These are phyloP conservation scores for Popillia japonica DNA, from an alignment of 1,140 invertebrate genomes.

Conservation along the genomic window DNA sequence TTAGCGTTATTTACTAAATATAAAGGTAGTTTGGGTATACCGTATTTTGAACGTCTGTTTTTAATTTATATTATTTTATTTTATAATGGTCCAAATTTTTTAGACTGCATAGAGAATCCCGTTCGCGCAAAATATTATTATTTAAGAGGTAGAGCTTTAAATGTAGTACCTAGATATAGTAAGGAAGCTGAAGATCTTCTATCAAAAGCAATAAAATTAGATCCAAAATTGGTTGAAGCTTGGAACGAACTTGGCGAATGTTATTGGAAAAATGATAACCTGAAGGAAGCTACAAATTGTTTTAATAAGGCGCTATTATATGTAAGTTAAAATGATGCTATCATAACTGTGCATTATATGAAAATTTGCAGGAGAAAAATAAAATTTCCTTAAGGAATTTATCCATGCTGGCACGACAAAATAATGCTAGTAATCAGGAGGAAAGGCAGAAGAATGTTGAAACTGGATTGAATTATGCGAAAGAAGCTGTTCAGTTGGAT, in stretches of 20 bases:
- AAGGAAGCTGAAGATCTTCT: conserved; percentile 76
- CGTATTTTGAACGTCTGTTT: conserved; percentile 53
- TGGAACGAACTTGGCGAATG: conserved; percentile 92
- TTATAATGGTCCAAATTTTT: too few species aligned
- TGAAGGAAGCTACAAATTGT: conserved; percentile 84
- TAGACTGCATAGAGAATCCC: conserved; percentile 60
- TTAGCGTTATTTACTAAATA: conserved; percentile 71
- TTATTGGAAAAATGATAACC: conserved; percentile 88
- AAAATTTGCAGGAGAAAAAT: conserved; percentile 72
- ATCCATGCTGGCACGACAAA: conserved; percentile 84
- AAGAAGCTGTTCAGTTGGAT: conserved; percentile 84
- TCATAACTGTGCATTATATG: background rate
- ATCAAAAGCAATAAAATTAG: conserved; percentile 85
- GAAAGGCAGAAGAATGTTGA: conserved; percentile 73
- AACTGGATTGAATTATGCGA: conserved; percentile 80
- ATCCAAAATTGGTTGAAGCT: conserved; percentile 81
- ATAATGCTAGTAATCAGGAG: conserved; percentile 63
- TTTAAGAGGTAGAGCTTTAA: conserved; percentile 79
- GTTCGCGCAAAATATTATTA: conserved; percentile 75
- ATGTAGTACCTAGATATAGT: conserved; percentile 75
- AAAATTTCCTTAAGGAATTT: conserved; percentile 82
- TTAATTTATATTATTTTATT: conserved; percentile 40
- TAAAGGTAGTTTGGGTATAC: too few species aligned
- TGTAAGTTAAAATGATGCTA: conserved; percentile 64
- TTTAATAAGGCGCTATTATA: conserved; percentile 83